Percentiles rank a stretch among this genome's conserved stretches.
Evolutionary conservation across 1,140 invertebrate genomes (phyloP).

Genomic region (Cydia splendana): DNA sequence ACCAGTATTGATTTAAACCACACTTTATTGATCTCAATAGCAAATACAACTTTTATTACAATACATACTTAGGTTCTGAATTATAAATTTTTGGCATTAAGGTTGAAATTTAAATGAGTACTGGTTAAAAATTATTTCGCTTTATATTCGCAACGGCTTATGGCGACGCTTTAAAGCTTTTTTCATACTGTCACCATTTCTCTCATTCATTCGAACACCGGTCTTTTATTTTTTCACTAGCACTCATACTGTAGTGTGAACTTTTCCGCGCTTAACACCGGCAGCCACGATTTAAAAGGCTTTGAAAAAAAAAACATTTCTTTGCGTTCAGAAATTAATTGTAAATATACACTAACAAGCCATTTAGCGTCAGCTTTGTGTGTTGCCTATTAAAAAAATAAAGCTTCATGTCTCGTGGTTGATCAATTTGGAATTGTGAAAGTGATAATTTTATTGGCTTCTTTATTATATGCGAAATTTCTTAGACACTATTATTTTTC

Average conservation of each 20-base stretch:
- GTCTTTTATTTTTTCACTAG: constrained; percentile 19
- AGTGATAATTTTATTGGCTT: constrained; percentile 71
- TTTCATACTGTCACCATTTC: constrained; percentile 55
- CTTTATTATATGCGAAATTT: constrained; percentile 41
- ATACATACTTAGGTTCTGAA: too few relatives aligned
- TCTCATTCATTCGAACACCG: constrained; percentile 21
- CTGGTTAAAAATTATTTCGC: constrained; percentile 37
- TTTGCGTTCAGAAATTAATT: constrained; percentile 49
- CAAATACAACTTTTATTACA: neutral
- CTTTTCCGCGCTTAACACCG: constrained; percentile 21
- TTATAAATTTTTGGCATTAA: neutral
- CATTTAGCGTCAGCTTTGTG: constrained; percentile 69
- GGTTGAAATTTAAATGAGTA: neutral
- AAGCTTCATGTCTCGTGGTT: constrained; percentile 54
- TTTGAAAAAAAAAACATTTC: constrained; percentile 36
- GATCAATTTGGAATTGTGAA: constrained; percentile 78
- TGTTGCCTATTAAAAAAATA: constrained; percentile 58
- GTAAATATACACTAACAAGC: constrained; percentile 77
- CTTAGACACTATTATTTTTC: constrained; percentile 26
- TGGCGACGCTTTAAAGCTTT: constrained; percentile 68
- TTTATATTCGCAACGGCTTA: constrained; percentile 55
- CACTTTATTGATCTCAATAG: neutral
- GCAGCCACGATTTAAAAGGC: constrained; percentile 29
- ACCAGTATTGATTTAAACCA: constrained; percentile 1
- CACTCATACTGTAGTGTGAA: constrained; percentile 25